A percentile compares a stretch with the other conserved stretches of the same genome.
Evolutionary conservation across 2,888 invertebrate genomes (phyloP).

Genomic region (Drosophila cognata): DNA sequence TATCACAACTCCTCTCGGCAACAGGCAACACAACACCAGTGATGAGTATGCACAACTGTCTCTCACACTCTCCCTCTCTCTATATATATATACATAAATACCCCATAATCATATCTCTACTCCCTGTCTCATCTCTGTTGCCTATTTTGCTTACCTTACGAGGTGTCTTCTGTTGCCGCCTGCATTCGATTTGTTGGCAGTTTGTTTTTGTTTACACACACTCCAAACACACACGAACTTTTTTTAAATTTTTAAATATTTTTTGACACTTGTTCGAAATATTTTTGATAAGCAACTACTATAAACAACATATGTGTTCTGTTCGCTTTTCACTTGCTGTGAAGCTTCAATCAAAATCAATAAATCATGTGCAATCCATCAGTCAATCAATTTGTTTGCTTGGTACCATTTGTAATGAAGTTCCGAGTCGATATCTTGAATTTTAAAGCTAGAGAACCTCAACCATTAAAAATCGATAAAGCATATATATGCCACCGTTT

Average conservation of each 20-base stretch:
- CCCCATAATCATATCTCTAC: not conserved
- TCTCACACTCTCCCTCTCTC: not conserved
- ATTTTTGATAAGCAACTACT: conserved; percentile 12
- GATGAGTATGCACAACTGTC: conserved; percentile 31
- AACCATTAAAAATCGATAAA: too few species aligned
- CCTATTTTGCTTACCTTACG: conserved; percentile 6
- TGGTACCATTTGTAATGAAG: not conserved
- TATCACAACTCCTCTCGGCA: not conserved
- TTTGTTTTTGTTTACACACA: not conserved
- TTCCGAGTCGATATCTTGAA: not conserved
- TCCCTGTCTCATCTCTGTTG: not conserved
- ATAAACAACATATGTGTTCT: not conserved
- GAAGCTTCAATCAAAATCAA: not conserved
- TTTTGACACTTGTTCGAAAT: conserved; percentile 26
- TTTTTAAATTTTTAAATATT: not conserved
- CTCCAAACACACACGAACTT: not conserved
- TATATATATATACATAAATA: not conserved
- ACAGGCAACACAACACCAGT: not conserved
- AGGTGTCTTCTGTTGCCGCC: not conserved
- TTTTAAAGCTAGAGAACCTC: not conserved
- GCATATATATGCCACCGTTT: not conserved
- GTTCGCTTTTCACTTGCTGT: not conserved
- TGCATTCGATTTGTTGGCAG: not conserved
- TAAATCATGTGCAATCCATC: not conserved
- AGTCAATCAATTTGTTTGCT: not conserved